Percentiles rank a stretch among this genome's conserved stretches.
Conservation (phyloP, 2,888 invertebrate species). For the Ernsta delagoae region DNA sequence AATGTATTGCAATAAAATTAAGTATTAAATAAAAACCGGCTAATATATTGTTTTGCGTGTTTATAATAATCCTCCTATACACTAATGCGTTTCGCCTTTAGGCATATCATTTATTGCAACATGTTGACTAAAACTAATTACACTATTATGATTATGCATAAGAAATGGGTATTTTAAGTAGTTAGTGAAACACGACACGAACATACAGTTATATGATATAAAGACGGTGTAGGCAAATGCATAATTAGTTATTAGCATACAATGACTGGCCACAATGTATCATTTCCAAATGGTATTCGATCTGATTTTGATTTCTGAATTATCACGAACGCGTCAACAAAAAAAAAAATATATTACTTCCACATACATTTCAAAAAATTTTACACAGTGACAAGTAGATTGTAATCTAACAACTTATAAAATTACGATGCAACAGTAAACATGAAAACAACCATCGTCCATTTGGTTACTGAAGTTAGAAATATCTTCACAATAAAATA, state of each 20-base stretch:
- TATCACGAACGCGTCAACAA: background rate
- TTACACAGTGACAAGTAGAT: background rate
- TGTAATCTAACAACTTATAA: background rate
- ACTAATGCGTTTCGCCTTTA: slow-evolving; percentile 60
- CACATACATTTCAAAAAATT: background rate
- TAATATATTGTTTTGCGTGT: slow-evolving; percentile 57
- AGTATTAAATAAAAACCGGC: slow-evolving; percentile 64
- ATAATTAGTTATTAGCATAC: background rate
- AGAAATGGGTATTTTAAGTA: slow-evolving; percentile 50
- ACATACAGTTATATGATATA: slow-evolving; percentile 3
- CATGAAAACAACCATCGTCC: slow-evolving; percentile 11
- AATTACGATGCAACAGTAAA: background rate
- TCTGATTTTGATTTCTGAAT: background rate
- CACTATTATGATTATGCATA: slow-evolving; percentile 65
- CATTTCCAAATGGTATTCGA: too few relatives aligned
- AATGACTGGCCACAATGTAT: background rate
- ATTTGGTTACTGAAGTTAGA: slow-evolving; percentile 7
- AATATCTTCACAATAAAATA: slow-evolving; percentile 1
- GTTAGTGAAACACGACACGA: slow-evolving; percentile 31
- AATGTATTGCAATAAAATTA: slow-evolving; percentile 56
- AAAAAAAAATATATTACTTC: too few relatives aligned
- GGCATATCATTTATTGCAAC: slow-evolving; percentile 80
- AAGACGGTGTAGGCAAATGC: slow-evolving; percentile 9
- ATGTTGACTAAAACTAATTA: slow-evolving; percentile 64
- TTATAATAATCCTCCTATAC: slow-evolving; percentile 50